Evolutionary conservation across 2,113 vertebrate genomes (phyloP), one percentile per base, ranked within the genome.

Genomic region (Catharus bicknelli): DNA sequence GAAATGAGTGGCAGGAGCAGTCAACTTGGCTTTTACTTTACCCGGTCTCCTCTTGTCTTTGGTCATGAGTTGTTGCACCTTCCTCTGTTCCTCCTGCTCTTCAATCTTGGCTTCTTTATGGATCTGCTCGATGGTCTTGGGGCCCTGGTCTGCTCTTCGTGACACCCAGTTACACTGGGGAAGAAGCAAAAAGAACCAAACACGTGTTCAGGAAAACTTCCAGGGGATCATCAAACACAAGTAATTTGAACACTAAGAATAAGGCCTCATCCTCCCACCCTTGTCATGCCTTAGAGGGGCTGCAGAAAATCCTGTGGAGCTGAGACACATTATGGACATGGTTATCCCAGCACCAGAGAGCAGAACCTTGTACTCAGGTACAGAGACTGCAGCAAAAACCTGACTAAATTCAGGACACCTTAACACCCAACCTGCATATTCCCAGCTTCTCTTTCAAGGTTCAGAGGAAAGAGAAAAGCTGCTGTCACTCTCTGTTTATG

Each of bases 51-150:
- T 98, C 95, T 99, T 98, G 93, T 99, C 99, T 98, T 99, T 99
- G 96, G 98, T 99, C 97, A 99, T 98, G 85, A 99, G 98, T 96
- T 99, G 99, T 90, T 99, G 99, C 90, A 99, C 99, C 94, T 99
- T 99, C 83, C 99, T 98, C 92, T 99, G 99, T 63, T 99, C 99
- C 92, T 99, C 99, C 81, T 99, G 99, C 95, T 99, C 99, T 97
- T 99, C 99, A 90, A 99, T 99, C 96, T 99, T 99, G 54, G 99
- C 99, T 85, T 99, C 99, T 94, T 99, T 99, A 94, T 99, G 99
- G 96, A 99, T 99, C 97, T 99, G 99, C 97, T 99, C 99, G 1
- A 99, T 99, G 73, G 99, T 99, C 96, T 99, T 99, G 1, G 99
- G 99, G 38, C 99, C 99, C 95, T 99, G 99, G 95, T 99, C 99